Percentiles rank a stretch among this genome's conserved stretches.
Evolutionary conservation across 1,140 invertebrate genomes (phyloP).

Genomic region (Calliphora vicina): DNA sequence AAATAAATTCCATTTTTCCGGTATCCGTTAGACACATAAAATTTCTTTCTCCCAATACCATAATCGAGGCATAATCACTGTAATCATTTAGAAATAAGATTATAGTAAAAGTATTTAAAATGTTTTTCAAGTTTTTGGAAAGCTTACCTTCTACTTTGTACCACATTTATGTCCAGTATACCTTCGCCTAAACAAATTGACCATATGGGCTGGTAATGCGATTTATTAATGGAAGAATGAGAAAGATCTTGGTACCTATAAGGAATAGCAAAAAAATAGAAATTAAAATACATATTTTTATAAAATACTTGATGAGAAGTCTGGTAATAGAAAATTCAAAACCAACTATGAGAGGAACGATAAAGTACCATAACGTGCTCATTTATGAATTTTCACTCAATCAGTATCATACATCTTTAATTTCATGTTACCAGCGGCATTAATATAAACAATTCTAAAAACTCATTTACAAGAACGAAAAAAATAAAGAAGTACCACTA

Average conservation of each 20-base stretch:
- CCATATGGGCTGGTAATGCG: slow-evolving; percentile 56
- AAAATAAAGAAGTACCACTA: too few species aligned
- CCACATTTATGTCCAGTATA: slow-evolving; percentile 53
- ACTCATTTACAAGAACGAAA: too few species aligned
- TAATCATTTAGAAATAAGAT: background rate
- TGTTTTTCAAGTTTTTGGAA: background rate
- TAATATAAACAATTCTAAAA: too few species aligned
- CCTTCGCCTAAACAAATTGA: slow-evolving; percentile 59
- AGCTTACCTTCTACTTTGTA: slow-evolving; percentile 56
- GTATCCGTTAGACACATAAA: slow-evolving; percentile 56
- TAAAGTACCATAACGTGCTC: too few species aligned
- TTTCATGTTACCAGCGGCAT: too few species aligned
- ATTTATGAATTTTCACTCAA: too few species aligned
- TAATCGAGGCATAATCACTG: slow-evolving; percentile 51
- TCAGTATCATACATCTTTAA: too few species aligned
- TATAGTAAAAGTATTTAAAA: background rate
- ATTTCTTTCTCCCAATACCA: slow-evolving; percentile 58
- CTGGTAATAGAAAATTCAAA: too few species aligned
- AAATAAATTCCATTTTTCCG: slow-evolving; percentile 56
- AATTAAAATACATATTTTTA: background rate
- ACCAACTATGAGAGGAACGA: too few species aligned
- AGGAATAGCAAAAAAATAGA: background rate
- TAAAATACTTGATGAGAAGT: too few species aligned
- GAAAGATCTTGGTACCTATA: slow-evolving; percentile 59
- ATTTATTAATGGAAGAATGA: slow-evolving; percentile 51